Percentiles rank a stretch among this genome's conserved stretches.
phyloP scores from a whole-genome alignment of 1,140 invertebrate species.

The Drosophila sp. region DNA sequence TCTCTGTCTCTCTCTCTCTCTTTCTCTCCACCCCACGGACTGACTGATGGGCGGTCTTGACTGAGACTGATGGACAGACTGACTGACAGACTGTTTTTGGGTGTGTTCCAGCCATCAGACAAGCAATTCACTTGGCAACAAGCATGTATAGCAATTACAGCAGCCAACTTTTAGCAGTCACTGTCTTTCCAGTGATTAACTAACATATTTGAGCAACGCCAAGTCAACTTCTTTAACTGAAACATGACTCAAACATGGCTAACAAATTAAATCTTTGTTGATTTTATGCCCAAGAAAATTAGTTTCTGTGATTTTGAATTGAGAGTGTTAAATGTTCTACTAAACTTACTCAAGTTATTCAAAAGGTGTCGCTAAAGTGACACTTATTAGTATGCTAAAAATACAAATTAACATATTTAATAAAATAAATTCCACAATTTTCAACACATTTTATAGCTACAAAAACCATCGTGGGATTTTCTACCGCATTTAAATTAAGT shows the following conservation, averaged over 20 bases:
- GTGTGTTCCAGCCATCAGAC: slow-evolving; percentile 27
- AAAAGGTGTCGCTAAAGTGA: no score
- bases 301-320: no score
- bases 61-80: slow-evolving; percentile 13
- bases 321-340: no score
- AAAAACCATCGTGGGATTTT: no score
- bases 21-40: slow-evolving; percentile 29
- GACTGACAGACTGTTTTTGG: slow-evolving; percentile 19
- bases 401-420: no score
- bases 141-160: slow-evolving; percentile 36
- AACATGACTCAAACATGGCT: slow-evolving; percentile 1
- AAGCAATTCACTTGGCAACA: slow-evolving; percentile 16
- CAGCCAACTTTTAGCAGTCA: slow-evolving; percentile 10
- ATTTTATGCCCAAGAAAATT: neutral
- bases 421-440: no score
- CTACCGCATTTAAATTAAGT: no score
- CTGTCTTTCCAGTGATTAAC: slow-evolving; percentile 7
- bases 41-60: slow-evolving; percentile 52
- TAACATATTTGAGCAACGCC: slow-evolving; percentile 1
- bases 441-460: no score
- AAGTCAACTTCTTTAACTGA: slow-evolving; percentile 1
- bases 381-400: no score
- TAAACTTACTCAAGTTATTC: no score
- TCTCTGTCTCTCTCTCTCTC: slow-evolving; percentile 42
- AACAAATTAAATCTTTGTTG: neutral